These are phyloP conservation scores for Macquaria australasica DNA, from an alignment of 2,113 vertebrate species.

Conservation along the genomic window DNA sequence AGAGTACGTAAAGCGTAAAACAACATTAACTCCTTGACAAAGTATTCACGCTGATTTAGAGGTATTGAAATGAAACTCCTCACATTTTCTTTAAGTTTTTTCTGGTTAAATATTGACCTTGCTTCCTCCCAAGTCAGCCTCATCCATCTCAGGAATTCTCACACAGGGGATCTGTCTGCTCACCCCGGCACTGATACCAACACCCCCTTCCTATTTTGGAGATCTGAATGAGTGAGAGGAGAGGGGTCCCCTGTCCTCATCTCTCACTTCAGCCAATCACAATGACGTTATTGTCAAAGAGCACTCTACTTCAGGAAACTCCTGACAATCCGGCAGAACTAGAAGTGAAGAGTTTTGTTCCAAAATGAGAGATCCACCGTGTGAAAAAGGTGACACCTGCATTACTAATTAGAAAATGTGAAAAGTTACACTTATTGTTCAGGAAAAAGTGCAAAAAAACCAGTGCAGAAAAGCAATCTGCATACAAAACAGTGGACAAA, in stretches of 20 bases:
- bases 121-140: constrained; percentile 54
- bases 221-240: constrained; percentile 45
- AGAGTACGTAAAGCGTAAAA: background rate
- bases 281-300: constrained; percentile 54
- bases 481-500: background rate
- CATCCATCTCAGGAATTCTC: constrained; percentile 72
- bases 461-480: rapidly evolving
- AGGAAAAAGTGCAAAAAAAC: background rate
- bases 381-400: background rate
- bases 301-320: constrained; percentile 50
- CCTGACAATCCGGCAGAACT: constrained; percentile 4
- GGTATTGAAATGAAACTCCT: constrained; percentile 4
- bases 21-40: no score
- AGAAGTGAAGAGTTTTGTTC: background rate
- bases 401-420: background rate
- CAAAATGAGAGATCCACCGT: background rate
- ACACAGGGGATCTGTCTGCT: constrained; percentile 47
- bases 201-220: constrained; percentile 38
- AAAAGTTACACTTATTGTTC: background rate
- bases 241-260: constrained; percentile 45
- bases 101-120: constrained; percentile 65
- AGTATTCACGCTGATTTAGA: no score
- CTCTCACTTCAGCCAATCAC: constrained; percentile 56
- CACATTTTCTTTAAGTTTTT: constrained; percentile 35
- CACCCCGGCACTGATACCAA: background rate